These are phyloP conservation scores for Rostratula benghalensis DNA, from an alignment of 2,113 vertebrate genomes.

Conservation along the genomic window DNA sequence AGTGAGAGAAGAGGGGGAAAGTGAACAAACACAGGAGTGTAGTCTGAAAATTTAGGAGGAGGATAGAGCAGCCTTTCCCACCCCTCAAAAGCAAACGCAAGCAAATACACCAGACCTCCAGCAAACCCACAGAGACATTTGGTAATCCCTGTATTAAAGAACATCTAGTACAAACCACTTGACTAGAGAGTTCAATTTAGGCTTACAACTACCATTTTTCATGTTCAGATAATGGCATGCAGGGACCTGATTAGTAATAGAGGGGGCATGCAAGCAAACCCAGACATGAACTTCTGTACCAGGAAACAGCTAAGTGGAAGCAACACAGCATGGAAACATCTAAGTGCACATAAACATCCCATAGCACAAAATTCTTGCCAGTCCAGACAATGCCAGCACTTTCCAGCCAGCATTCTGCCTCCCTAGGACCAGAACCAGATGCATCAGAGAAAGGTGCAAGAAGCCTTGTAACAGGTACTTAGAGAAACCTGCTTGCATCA, in stretches of 20 bases:
- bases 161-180: neutral
- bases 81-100: neutral
- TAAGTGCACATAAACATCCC: neutral
- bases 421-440: slow-evolving; percentile 15
- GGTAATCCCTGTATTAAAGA: neutral
- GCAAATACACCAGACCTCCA: neutral
- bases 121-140: neutral
- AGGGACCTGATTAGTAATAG: neutral
- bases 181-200: neutral
- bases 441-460: slow-evolving; percentile 63
- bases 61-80: neutral
- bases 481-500: neutral
- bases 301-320: neutral
- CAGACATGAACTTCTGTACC: neutral
- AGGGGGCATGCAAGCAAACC: neutral
- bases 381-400: neutral
- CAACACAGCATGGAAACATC: neutral
- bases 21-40: neutral
- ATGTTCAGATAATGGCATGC: neutral
- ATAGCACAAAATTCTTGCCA: neutral
- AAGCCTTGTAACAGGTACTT: neutral
- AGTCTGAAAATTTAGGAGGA: neutral
- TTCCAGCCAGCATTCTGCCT: neutral
- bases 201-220: neutral
- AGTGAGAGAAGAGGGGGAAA: neutral